Percentiles rank a stretch among this genome's conserved stretches.
These are phyloP conservation scores for Lophius piscatorius DNA, from an alignment of 2,113 vertebrate genomes.

Conservation along the genomic window DNA sequence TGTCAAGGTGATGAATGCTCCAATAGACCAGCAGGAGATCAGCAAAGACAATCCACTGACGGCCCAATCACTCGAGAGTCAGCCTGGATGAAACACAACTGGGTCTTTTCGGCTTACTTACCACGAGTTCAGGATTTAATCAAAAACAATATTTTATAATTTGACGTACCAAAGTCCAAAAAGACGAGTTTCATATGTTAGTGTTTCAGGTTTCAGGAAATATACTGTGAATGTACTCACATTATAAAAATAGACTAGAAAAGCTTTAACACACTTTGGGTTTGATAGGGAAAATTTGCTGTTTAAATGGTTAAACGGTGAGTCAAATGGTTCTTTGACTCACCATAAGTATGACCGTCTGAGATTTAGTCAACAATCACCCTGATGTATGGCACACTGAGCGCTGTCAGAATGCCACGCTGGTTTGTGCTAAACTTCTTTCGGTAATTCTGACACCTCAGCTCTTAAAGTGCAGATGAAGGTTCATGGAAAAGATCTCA, in stretches of 20 bases:
- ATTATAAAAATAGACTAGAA: too few relatives aligned
- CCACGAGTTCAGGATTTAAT: too few relatives aligned
- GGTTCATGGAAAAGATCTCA: conserved; percentile 8
- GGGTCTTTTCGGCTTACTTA: conserved; percentile 3
- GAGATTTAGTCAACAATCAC: background rate
- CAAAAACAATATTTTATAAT: conserved; percentile 10
- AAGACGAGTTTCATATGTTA: too few relatives aligned
- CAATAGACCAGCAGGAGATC: conserved; percentile 61
- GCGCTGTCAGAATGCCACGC: background rate
- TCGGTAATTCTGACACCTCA: conserved; percentile 3
- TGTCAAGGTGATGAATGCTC: conserved; percentile 68
- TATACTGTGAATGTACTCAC: too few relatives aligned
- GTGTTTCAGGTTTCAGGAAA: too few relatives aligned
- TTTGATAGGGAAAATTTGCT: too few relatives aligned
- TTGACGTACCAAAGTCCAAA: too few relatives aligned
- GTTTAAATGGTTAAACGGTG: too few relatives aligned
- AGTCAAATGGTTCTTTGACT: background rate
- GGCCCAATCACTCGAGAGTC: conserved; percentile 36
- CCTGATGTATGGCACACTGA: background rate
- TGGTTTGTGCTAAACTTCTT: conserved; percentile 7
- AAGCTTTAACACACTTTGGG: too few relatives aligned
- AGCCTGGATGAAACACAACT: conserved; percentile 17
- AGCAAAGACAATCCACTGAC: conserved; percentile 27
- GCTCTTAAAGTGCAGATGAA: background rate
- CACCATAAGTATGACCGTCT: background rate